Evolutionary conservation across 2,113 vertebrate species (phyloP), one percentile per base, ranked within the genome.

Genomic region (Rutilus rutilus): DNA sequence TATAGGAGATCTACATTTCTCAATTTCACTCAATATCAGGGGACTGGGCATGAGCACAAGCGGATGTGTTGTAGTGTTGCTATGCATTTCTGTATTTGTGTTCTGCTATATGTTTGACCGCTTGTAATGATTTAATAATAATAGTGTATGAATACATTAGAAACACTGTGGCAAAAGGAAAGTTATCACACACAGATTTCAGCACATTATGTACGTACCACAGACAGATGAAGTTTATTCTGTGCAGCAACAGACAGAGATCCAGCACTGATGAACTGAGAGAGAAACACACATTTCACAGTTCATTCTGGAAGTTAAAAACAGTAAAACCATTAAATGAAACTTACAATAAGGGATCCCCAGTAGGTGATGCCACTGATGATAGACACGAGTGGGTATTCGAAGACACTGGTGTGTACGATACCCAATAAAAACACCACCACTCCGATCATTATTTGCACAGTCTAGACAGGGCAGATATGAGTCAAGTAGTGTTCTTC

Each of bases 401-500:
- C 0, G 12, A 4, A 14, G 12, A 1, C 0, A 1, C 0, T 5
- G 30, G 47, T 50, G 11, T 0, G 47, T 42, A 81, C 3, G 11
- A 89, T 60, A 42, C 85, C 74, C 60, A 83, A 27, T 10, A 85
- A 14, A 0, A 88, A 21, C 0, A 45, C 0, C 19, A 78, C 9
- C 7, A 86, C 9, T 7, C 82, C 78, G 7, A 75, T 86, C 10
- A 90, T 78, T 65, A 90, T 90, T 14, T 90, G 82, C 3, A 88
- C 60, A 7, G 14, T 25, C 89, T 90, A 19, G 10, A 36, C 14
- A 67, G 54, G 7, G 25, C 19, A 52, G 30, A 36, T 57, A 8
- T 30, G 2, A 11, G 39, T 47, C 12, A 74, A 74, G 3, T 4
- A 50, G 3, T 19, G 52, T 54, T 54, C 17, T 60, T 60, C 5